Evolutionary conservation across 2,888 invertebrate species (phyloP), one percentile per base, ranked within the genome.

Genomic region (Chelonus formosanus): DNA sequence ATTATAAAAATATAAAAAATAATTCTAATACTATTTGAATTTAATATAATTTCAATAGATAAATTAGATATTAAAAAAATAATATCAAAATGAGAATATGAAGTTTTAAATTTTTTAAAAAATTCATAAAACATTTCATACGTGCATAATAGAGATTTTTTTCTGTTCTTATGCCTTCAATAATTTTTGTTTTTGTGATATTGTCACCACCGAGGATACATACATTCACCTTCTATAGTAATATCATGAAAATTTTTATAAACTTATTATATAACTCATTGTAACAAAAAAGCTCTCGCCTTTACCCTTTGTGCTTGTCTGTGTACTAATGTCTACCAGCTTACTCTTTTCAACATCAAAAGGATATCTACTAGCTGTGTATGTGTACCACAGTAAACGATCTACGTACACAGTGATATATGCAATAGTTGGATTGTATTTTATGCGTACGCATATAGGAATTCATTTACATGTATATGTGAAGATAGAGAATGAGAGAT

Each of bases 191-290:
- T 40, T 40, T 40, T 40, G 40, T 40, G 40, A 40, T 4, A 40
- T 5, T 40, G 40, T 67, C 65, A 69, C 70, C 71, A 52, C 34
- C 52, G 8, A 20, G 20, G 8, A 6, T 32, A 52, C 34, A 8
- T 52, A 34, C 4, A 7, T 20, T n/a, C 10, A 5, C 5, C n/a
- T 5, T 73, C 75, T 73, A 74, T 71, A 71, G 73, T 73, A 71
- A 73, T 70, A 72, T 73, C 73, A 77, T 78, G 78, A 20, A 20
- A 78, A 78, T 80, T 82, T 82, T 83, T 80, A 80, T 80, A 81
- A 83, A 81, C 77, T 78, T 77, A 81, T 82, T 80, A 81, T 80
- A 78, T 75, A 76, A 73, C 72, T 73, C 73, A 75, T 76, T 83
- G 82, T 83, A 80, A 82, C 79, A 75, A 78, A 81, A 77, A 74